phyloP scores from a whole-genome alignment of 2,113 vertebrate genomes.

The Oncorhynchus clarkii region DNA sequence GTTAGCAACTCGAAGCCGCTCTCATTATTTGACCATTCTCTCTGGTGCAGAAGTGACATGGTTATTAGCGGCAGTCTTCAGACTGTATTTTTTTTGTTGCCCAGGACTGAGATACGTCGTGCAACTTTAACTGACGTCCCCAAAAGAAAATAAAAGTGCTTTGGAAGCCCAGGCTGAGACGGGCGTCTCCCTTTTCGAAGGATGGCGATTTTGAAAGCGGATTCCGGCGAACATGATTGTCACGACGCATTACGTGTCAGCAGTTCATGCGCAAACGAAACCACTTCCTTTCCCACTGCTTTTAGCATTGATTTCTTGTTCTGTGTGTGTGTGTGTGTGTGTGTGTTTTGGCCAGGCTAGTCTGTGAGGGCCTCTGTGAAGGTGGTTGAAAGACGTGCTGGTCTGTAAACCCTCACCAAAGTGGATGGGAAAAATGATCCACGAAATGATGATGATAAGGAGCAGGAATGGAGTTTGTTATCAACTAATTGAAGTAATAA shows the following conservation, averaged over 20 bases:
- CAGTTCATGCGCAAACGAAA: neutral
- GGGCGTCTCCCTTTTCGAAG: conserved; percentile 8
- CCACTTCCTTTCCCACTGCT: neutral
- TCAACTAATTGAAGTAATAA: neutral
- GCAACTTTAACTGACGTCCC: conserved; percentile 1
- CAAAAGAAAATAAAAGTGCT: conserved; percentile 3
- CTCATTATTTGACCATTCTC: conserved; percentile 34
- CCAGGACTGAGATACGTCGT: neutral
- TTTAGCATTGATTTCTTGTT: conserved; percentile 16
- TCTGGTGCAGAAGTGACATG: conserved; percentile 19
- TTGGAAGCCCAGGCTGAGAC: neutral
- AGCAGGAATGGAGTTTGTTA: neutral
- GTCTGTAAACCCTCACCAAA: neutral
- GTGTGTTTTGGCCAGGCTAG: neutral
- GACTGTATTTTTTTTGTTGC: conserved; percentile 5
- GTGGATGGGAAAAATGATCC: neutral
- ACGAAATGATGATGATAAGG: neutral
- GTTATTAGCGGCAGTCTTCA: conserved; percentile 27
- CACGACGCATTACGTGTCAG: conserved; percentile 11
- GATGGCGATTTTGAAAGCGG: conserved; percentile 14
- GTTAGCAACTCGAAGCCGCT: conserved; percentile 37
- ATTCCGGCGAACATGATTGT: conserved; percentile 16
- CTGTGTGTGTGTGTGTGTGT: neutral
- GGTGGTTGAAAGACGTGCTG: neutral
- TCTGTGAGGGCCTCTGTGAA: neutral